Evolutionary conservation across 2,113 vertebrate genomes (phyloP).

Genomic region (Syngnathus typhle): DNA sequence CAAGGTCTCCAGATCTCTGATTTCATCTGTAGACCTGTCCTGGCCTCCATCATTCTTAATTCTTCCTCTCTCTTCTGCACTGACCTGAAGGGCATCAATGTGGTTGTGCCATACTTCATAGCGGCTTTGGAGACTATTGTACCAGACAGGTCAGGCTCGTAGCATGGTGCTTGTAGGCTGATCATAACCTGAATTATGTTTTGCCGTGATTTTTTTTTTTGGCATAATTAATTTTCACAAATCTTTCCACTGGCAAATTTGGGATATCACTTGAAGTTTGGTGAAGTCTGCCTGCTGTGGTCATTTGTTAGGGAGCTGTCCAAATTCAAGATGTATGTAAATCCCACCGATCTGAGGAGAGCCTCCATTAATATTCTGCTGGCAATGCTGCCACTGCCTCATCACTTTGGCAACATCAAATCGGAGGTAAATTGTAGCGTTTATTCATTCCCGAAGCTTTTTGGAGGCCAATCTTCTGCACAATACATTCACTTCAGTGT

Average conservation of each 20-base stretch:
- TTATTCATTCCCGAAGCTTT: neutral
- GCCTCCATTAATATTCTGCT: constrained; percentile 92
- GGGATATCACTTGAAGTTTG: neutral
- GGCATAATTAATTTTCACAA: neutral
- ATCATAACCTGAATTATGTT: neutral
- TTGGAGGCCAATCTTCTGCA: neutral
- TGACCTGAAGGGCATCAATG: constrained; percentile 93
- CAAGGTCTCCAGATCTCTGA: constrained; percentile 96
- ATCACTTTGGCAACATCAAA: constrained; percentile 93
- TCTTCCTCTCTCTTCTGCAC: constrained; percentile 93
- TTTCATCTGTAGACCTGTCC: constrained; percentile 87
- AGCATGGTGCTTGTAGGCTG: neutral
- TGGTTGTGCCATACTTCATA: constrained; percentile 95
- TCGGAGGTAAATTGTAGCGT: constrained; percentile 78
- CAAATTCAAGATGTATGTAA: constrained; percentile 95
- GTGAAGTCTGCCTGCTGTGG: constrained; percentile 3
- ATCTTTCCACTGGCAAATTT: neutral
- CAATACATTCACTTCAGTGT: neutral
- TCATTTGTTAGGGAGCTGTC: constrained; percentile 80
- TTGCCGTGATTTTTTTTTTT: neutral
- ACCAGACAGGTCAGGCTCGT: constrained; percentile 81
- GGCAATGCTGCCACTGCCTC: constrained; percentile 89
- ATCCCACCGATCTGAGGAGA: constrained; percentile 90
- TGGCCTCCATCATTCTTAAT: constrained; percentile 93
- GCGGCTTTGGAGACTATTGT: constrained; percentile 93